Evolutionary conservation across 2,888 invertebrate species (phyloP).

Genomic region (Atherix ibis): DNA sequence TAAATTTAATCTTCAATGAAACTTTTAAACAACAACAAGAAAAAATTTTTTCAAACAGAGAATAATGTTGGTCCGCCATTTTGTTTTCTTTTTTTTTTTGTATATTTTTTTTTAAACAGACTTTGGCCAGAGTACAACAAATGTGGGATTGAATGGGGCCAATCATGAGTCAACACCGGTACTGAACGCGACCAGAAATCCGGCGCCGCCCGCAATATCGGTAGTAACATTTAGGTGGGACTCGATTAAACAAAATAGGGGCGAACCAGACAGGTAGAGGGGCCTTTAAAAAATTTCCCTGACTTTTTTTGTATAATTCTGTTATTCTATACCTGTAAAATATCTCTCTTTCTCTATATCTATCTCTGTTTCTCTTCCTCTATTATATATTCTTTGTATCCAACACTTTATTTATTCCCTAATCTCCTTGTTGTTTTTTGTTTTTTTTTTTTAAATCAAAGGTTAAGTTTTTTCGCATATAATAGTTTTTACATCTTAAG

Average conservation of each 20-base stretch:
- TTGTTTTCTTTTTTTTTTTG: background rate
- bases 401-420: background rate
- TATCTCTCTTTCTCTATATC: background rate
- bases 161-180: conserved; percentile 21
- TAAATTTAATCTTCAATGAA: no score
- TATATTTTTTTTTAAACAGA: background rate
- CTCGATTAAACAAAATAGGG: conserved; percentile 38
- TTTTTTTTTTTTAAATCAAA: conserved; percentile 1
- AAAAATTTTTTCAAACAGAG: background rate
- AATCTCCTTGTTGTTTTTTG: background rate
- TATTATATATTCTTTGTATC: no score
- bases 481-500: no score
- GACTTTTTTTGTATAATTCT: background rate
- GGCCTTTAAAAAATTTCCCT: conserved; percentile 12
- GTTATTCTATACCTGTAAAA: background rate
- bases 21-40: no score
- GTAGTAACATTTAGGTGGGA: conserved; percentile 89
- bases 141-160: conserved; percentile 18
- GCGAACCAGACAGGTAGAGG: conserved; percentile 34
- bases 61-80: background rate
- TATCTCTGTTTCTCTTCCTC: no score
- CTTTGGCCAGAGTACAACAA: conserved; percentile 12
- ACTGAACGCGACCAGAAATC: conserved; percentile 29
- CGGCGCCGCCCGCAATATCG: conserved; percentile 57
- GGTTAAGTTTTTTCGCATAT: no score